These are phyloP conservation scores for Triops longicaudatus DNA, from an alignment of 1,140 invertebrate species.

Conservation along the genomic window DNA sequence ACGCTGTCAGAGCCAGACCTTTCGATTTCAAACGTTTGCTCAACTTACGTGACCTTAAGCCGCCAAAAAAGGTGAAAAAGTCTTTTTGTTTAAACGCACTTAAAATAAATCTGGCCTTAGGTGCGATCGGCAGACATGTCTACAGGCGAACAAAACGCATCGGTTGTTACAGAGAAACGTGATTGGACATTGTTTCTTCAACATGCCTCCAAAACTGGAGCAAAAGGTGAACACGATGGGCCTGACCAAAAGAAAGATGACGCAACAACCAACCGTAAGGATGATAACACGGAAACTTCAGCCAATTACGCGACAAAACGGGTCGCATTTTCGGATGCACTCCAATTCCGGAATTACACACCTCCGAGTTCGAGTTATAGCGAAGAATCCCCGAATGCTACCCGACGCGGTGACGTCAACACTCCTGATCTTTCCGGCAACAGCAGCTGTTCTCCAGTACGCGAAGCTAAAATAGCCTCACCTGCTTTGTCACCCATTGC, in stretches of 20 bases:
- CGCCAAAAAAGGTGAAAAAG: not conserved
- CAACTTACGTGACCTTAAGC: not conserved
- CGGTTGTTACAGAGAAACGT: not conserved
- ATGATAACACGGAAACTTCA: not conserved
- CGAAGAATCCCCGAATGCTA: not conserved
- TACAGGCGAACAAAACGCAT: too few relatives aligned
- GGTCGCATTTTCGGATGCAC: not conserved
- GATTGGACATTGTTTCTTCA: not conserved
- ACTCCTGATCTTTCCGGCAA: not conserved
- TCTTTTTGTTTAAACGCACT: not conserved
- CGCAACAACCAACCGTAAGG: not conserved
- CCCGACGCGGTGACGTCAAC: not conserved
- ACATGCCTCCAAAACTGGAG: not conserved
- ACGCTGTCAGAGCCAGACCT: not conserved
- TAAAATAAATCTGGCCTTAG: too few relatives aligned
- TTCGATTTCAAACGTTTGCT: conserved; percentile 2
- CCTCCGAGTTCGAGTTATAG: not conserved
- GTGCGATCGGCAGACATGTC: too few relatives aligned
- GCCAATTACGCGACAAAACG: not conserved
- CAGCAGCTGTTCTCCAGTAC: not conserved
- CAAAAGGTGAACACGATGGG: too few relatives aligned
- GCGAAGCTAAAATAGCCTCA: not conserved
- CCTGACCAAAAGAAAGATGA: not conserved
- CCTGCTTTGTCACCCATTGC: not conserved
- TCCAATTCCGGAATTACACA: not conserved